Evolutionary conservation across 2,888 invertebrate species (phyloP), one percentile per base, ranked within the genome.

Genomic region (Parnassius mnemosyne): DNA sequence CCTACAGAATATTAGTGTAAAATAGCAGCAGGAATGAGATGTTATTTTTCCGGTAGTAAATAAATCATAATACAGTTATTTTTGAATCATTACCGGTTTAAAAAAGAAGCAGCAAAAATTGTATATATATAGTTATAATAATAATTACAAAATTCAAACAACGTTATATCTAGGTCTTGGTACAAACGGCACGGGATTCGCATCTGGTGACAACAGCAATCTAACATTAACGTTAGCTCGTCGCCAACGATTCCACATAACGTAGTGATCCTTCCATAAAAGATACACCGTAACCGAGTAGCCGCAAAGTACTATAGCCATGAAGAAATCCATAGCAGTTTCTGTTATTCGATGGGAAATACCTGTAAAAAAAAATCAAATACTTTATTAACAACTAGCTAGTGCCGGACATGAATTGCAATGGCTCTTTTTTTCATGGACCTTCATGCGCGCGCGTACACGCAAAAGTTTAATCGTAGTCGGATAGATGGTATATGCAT

Each of bases 231-330:
- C 93, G 47, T 94, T 93, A 57, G 92, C 92, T 46, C 92, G 91
- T 83, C 94, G 92, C 95, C 95, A 95, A 52, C 93, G 88, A 75
- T 94, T 94, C 95, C 95, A 95, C 72, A 94, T 94, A 13, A 93
- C 86, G 71, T 94, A 90, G 71, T 95, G 94, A 72, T 95, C 94
- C 78, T 93, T 94, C 79, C 93, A 90, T 10, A 95, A 84, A 41
- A 94, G 81, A 77, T 94, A 95, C 7, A 94, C 89, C 0, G 94
- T 94, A 16, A 93, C 90, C 0, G 93, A 78, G 75, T 95, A 95
- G 0, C 94, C 95, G 61, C 93, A 85, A 7, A 94, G 78, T 5
- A 95, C 93, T 65, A 95, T 89, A 0, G 90, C 87, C 80, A 95
- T 90, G 76, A 95, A 94, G 67, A 93, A 90, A 61, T 92, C 91